Evolutionary conservation across 2,113 vertebrate genomes (phyloP), one percentile per base, ranked within the genome.

Genomic region (Callaeas wilsoni): DNA sequence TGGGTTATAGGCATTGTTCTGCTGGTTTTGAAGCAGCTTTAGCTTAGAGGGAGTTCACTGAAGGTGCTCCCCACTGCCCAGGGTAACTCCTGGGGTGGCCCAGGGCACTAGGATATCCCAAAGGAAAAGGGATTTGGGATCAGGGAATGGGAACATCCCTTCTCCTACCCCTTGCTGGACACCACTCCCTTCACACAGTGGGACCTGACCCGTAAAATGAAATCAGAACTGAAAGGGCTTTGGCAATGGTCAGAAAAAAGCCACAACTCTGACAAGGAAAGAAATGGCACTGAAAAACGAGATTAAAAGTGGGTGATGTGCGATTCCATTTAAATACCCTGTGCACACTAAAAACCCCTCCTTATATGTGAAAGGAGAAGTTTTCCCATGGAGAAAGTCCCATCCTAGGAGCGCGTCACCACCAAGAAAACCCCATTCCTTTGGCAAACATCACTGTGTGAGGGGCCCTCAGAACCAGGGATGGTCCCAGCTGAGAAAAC

Each of bases 41-140:
- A n/a, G 6, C 12, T 50, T 3, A 23, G n/a, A 76, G 19, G 16
- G 21, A 5, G 12, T 15, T 46, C 18, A 9, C 8, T 33, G 52
- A 50, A 75, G 35, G 27, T 55, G 33, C 16, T 55, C 6, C 32
- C 32, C 0, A 0, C 12, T 75, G 13, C 29, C 26, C 22, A 22
- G 11, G 27, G 63, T 18, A 17, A 21, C 26, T 49, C 29, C 29
- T n/a, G 18, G 12, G 7, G 18, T 26, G 16, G 26, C 32, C 41
- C 13, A 14, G 42, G 60, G 26, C 1, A 1, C 0, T 0, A 2
- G 1, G 2, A 23, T 46, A 27, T 67, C 71, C 71, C 16, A 1
- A 52, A 73, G 25, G 30, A 75, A 67, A 30, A 27, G 13, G 68
- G 33, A 20, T 71, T 70, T 56, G 33, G 19, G 18, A 8, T 19